Base-by-base conservation (phyloP, 30 jellyfish, hydroid and myxozoan species). In the Aurelia sp. region DNA sequence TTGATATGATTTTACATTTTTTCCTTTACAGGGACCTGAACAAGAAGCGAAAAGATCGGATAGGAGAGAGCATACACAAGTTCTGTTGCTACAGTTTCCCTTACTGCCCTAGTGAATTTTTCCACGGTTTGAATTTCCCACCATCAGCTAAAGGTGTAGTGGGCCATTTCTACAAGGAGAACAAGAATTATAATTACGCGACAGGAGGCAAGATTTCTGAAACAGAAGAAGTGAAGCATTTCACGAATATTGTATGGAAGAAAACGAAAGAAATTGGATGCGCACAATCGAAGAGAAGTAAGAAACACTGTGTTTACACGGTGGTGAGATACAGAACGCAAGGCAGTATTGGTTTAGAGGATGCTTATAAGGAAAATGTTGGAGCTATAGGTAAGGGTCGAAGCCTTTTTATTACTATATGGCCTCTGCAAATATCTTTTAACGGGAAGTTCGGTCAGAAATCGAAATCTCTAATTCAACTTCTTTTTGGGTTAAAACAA, bases 61-160 rank as follows among this genome's bases (percentile, higher is more conserved):
- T 92, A 40, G 98, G 98, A 13, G 98, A 92, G 79, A 92, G 96
- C 63, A 92, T 92, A 64, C 98, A 92, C 75, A 92, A 92, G 62
- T 87, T 92, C 82, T 92, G 98, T 81, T 92, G 98, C 55, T 70
- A 74, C 85, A 87, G 92, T 57, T 77, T 61, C 70, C 98, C 98
- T 3, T 88, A 75, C 53, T 92, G 98, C 69, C 98, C 98, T 2
- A 87, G 88, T 47, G 96, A 83, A 13, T 79, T 81, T 76, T 88
- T 92, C 70, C 90, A 92, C 86, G 81, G 81, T 47, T 60, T 92
- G 87, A 57, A 78, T 61, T 92, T 87, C 84, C 98, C 98, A 60
- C 98, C 98, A 23, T 75, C 98, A 0, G 98, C 98, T 5, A 76
- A 77, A 21, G 96, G 96, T 13, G 97, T 92, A 16, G 97, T 92